Percentiles rank a stretch among this genome's conserved stretches.
Evolutionary conservation across 2,888 invertebrate genomes (phyloP).

Genomic region (Sclerodermus sp.): DNA sequence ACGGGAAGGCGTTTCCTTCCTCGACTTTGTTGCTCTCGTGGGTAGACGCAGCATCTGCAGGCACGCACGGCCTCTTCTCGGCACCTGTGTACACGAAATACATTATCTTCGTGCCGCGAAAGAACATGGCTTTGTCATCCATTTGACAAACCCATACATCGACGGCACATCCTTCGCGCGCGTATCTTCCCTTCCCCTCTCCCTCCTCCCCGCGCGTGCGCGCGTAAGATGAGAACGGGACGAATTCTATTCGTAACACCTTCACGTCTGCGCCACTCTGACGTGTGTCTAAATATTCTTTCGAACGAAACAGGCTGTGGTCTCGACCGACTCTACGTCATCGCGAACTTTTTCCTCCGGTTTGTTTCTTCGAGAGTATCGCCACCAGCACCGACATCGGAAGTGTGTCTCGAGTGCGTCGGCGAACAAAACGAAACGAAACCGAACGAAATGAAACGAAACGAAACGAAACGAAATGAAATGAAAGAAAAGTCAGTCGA

Average conservation of each 20-base stretch:
- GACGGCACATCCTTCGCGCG: conserved; percentile 19
- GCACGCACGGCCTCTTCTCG: conserved; percentile 33
- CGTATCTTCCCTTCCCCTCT: conserved; percentile 11
- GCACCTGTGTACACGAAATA: conserved; percentile 55
- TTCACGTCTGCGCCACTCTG: not conserved
- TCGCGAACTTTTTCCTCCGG: too few species aligned
- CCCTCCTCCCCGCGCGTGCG: conserved; percentile 1
- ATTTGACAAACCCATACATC: conserved; percentile 32
- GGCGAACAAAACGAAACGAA: too few species aligned
- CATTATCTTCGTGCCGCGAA: conserved; percentile 43
- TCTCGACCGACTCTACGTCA: too few species aligned
- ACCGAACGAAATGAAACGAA: too few species aligned
- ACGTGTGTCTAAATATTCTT: not conserved
- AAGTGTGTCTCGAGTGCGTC: too few species aligned
- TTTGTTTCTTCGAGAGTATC: too few species aligned
- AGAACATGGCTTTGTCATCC: conserved; percentile 47
- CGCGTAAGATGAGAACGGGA: not conserved
- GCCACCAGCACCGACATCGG: too few species aligned
- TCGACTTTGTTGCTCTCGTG: conserved; percentile 13
- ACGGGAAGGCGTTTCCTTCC: conserved; percentile 3
- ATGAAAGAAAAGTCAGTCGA: too few species aligned
- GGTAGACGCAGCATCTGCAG: conserved; percentile 53
- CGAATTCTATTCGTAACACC: not conserved
- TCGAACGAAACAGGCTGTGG: not conserved
- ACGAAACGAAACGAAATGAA: too few species aligned